Base-by-base conservation (phyloP, 2,113 vertebrate species). In the Benitochromis conjunctus region DNA sequence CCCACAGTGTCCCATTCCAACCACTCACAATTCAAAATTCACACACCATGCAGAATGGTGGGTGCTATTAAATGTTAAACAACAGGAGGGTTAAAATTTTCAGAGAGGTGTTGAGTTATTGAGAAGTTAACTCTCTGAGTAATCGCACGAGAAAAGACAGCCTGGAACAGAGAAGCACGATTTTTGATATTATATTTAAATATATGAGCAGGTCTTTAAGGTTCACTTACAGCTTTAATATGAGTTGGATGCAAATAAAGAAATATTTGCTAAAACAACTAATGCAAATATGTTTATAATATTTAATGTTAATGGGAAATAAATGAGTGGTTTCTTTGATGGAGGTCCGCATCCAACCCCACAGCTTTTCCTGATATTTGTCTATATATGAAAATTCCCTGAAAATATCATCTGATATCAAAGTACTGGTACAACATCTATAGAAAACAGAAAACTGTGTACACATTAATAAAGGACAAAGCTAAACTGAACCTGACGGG, bases 21-120 rank as follows among this genome's bases (percentile, higher is more conserved):
- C 89, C 89, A 84, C 88, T 88, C 87, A 53, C 78, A 19, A 86
- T 94, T 94, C 90, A 94, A 94, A 87, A 94, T 92, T 92, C 77
- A 93, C 88, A 82, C 79, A 87, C 88, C 60, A 77, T 62, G 74
- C 83, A 79, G 54, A 89, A 85, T 51, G 36, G 60, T 81, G 43
- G 84, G 62, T 14, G 60, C 51, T 80, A 86, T 92, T 8, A 92
- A 92, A 92, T 87, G 80, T 91, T 92, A 81, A 93, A 89, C 54
- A 55, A 60, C 18, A 38, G 10, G 24, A 57, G 1, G 38, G 38
- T 79, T 82, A n/a, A 53, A 18, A 81, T 66, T 69, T 80, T 86
- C 46, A 79, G 58, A 69, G 29, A 41, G 24, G 16, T 16, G 21
- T n/a, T 62, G 36, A 34, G 18, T 36, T 60, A 43, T 19, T 58